Evolutionary conservation across 2,888 invertebrate species (phyloP).

Genomic region (Cephus nigrinus): DNA sequence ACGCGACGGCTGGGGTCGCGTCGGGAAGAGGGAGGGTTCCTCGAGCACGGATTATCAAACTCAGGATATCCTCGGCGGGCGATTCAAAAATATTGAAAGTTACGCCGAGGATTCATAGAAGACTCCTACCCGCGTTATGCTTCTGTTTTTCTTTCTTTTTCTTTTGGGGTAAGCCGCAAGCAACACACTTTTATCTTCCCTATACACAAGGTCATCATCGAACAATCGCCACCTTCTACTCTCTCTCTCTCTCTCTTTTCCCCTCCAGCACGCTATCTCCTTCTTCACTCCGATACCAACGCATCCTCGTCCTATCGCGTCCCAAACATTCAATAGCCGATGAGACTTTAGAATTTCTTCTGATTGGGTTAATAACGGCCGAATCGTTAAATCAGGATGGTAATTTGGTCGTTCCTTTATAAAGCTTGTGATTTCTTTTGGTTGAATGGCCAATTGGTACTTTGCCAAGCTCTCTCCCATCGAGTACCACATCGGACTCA

Average conservation of each 20-base stretch:
- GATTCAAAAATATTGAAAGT: conserved; percentile 49
- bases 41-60: conserved; percentile 49
- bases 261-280: background rate
- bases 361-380: conserved; percentile 53
- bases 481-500: background rate
- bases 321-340: background rate
- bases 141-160: conserved; percentile 43
- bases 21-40: background rate
- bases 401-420: conserved; percentile 49
- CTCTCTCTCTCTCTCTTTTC: conserved; percentile 9
- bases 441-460: conserved; percentile 29
- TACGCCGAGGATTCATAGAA: conserved; percentile 58
- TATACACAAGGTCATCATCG: background rate
- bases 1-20: background rate
- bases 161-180: conserved; percentile 5
- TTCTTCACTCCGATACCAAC: background rate
- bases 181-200: background rate
- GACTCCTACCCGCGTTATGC: conserved; percentile 67
- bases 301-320: background rate
- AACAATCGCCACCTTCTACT: conserved; percentile 15
- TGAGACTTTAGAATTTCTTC: conserved; percentile 21
- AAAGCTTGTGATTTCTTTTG: conserved; percentile 10
- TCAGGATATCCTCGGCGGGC: conserved; percentile 60
- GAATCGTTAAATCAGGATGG: conserved; percentile 63
- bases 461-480: conserved; percentile 1